Conservation (phyloP, 2,113 vertebrate genomes). For the Colistium nudipinnis region DNA sequence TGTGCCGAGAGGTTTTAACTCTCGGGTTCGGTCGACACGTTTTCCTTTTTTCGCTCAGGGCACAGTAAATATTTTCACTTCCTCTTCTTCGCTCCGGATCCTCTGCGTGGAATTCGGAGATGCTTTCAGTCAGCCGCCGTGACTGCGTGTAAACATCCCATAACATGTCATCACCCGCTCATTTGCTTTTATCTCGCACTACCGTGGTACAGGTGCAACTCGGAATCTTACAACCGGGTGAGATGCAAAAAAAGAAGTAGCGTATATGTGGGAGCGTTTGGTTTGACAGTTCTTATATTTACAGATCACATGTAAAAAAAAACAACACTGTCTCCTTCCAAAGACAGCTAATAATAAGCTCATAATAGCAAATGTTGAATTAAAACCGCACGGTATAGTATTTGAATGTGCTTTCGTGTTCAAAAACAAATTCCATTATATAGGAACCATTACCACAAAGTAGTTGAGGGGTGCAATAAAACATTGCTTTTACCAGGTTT, state of each 20-base stretch:
- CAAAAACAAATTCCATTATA: not conserved
- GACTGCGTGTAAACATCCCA: slow-evolving; percentile 37
- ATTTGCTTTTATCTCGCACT: slow-evolving; percentile 28
- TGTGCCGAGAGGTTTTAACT: slow-evolving; percentile 34
- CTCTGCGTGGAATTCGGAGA: slow-evolving; percentile 7
- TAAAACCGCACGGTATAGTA: not conserved
- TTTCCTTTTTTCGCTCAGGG: slow-evolving; percentile 22
- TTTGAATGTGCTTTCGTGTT: not conserved
- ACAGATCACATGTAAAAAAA: no score
- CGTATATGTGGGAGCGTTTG: slow-evolving; percentile 19
- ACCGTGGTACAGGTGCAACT: slow-evolving; percentile 32
- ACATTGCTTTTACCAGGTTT: not conserved
- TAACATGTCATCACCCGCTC: slow-evolving; percentile 17
- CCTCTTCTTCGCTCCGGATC: not conserved
- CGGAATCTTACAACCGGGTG: slow-evolving; percentile 43
- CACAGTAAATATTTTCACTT: slow-evolving; percentile 50
- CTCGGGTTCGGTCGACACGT: slow-evolving; percentile 46
- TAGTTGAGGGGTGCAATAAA: not conserved
- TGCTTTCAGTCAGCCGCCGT: slow-evolving; percentile 24
- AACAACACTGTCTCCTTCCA: not conserved
- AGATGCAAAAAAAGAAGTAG: slow-evolving; percentile 8
- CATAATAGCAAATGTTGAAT: slow-evolving; percentile 8
- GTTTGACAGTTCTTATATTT: slow-evolving; percentile 14
- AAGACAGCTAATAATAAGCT: not conserved
- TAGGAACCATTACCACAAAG: not conserved